Evolutionary conservation across 2,797 vertebrate genomes (phyloP), one percentile per base, ranked within the genome.

Genomic region (Spinus pinus): DNA sequence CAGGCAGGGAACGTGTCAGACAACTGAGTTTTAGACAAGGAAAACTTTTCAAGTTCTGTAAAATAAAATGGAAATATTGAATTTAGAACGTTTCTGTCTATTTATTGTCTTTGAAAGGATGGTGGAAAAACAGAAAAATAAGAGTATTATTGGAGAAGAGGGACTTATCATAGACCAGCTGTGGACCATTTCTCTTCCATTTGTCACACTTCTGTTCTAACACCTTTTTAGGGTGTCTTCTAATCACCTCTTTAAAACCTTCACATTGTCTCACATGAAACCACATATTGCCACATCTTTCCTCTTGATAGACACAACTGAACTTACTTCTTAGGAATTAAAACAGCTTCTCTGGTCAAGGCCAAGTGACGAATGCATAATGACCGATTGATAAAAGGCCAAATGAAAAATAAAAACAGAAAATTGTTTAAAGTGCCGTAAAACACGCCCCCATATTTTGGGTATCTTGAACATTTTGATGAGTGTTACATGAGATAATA

Each of bases 1-100:
- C 6, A 65, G 42, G 7, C 28, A 72, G 22, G 7, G 10, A 51
- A 33, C 0, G 0, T 14, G 14, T 47, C 27, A 91, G 24, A 39
- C 18, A 81, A 12, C 4, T 58, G 50, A 44, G 21, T 49, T 75
- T 54, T 58, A 20, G 30, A 13, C 14, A 57, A 69, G 7, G 1
- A 69, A 69, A 81, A 9, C 1, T 27, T 91, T 53, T 73, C 5
- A 67, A 80, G 21, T 19, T 19, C 50, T 78, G 35, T 64, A 27
- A 61, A 84, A n/a, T 16, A 67, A 84, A 75, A 64, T 23, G 0
- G 2, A 65, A 75, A 66, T 35, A 14, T 57, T 84, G n/a, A 46
- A 42, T 79, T 79, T 49, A 2, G 11, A 61, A 51, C 33, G 1
- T 44, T 88, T 62, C 46, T 23, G 21, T 56, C 53, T 56, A 4